Percentiles rank a stretch among this genome's conserved stretches.
phyloP scores from a whole-genome alignment of 2,797 vertebrate genomes.

The Esox masquinongy region DNA sequence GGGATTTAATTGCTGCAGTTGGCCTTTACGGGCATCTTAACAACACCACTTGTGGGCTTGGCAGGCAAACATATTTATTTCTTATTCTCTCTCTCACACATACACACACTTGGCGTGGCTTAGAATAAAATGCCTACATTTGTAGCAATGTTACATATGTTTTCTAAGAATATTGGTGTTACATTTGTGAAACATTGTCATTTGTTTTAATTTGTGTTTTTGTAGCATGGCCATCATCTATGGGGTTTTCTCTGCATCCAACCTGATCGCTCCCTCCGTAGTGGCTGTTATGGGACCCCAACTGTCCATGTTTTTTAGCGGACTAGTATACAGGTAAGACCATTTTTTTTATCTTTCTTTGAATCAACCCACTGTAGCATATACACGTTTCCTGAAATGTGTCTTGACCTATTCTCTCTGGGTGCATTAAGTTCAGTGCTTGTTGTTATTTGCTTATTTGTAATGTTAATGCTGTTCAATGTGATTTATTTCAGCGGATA shows the following conservation, averaged over 20 bases:
- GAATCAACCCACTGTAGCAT: background rate
- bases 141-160: background rate
- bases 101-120: background rate
- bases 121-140: background rate
- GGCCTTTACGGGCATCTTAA: slow-evolving; percentile 3
- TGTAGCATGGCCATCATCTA: slow-evolving; percentile 96
- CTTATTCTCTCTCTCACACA: background rate
- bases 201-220: background rate
- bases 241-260: slow-evolving; percentile 93
- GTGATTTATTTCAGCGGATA: slow-evolving; percentile 75
- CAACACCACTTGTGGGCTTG: background rate
- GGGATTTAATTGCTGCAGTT: background rate
- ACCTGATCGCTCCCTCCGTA: slow-evolving; percentile 91
- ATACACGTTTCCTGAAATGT: background rate
- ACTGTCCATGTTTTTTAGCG: slow-evolving; percentile 91
- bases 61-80: background rate
- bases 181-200: background rate
- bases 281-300: slow-evolving; percentile 89
- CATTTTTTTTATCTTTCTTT: background rate
- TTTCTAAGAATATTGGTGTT: background rate
- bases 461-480: background rate
- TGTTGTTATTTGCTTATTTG: background rate
- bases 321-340: slow-evolving; percentile 90
- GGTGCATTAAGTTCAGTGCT: background rate
- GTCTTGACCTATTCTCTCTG: background rate